Evolutionary conservation across 1,140 invertebrate genomes (phyloP).

Genomic region (Popillia japonica): DNA sequence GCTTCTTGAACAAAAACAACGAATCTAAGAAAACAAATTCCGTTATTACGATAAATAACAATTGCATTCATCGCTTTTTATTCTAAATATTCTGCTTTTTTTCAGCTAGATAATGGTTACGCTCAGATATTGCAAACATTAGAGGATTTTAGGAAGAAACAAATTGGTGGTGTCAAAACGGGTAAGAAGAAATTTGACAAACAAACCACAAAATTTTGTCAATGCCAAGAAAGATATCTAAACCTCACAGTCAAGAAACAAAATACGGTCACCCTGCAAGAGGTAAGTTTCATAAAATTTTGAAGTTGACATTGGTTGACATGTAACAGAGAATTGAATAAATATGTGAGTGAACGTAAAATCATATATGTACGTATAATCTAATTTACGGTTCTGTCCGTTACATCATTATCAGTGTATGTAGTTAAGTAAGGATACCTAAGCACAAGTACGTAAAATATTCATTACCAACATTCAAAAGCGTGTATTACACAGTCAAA

Average conservation of each 20-base stretch:
- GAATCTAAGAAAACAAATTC: not conserved
- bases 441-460: too few relatives aligned
- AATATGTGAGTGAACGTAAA: too few relatives aligned
- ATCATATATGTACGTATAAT: too few relatives aligned
- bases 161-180: conserved; percentile 94
- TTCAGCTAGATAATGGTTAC: conserved; percentile 87
- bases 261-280: conserved; percentile 83
- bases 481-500: too few relatives aligned
- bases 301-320: too few relatives aligned
- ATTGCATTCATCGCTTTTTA: conserved; percentile 45
- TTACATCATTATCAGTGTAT: too few relatives aligned
- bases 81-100: conserved; percentile 51
- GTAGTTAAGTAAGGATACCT: too few relatives aligned
- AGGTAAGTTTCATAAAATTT: conserved; percentile 70
- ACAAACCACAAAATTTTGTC: conserved; percentile 95
- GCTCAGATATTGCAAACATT: conserved; percentile 91
- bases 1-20: not conserved
- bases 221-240: conserved; percentile 92
- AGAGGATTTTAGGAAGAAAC: conserved; percentile 92
- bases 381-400: too few relatives aligned
- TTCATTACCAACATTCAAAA: too few relatives aligned
- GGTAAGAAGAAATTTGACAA: conserved; percentile 98
- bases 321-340: too few relatives aligned
- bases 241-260: conserved; percentile 94
- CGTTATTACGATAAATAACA: not conserved